Conservation (phyloP, 2,888 invertebrate species). For the Exocentrus adspersus region DNA sequence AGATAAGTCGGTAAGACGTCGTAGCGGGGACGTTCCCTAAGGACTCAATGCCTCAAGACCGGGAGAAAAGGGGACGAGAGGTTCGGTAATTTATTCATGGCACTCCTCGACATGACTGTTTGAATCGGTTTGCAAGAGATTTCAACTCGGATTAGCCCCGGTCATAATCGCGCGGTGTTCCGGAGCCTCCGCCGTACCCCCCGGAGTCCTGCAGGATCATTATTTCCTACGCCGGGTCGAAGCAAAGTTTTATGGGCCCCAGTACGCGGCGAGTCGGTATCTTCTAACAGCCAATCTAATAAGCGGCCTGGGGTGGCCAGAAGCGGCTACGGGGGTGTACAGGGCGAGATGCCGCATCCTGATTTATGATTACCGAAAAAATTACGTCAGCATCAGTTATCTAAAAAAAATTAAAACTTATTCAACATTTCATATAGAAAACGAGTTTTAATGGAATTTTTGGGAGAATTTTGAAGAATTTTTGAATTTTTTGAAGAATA, state of each 20-base stretch:
- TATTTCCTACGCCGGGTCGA: constrained; percentile 43
- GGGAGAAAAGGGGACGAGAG: no score
- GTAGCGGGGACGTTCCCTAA: constrained; percentile 60
- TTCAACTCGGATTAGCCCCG: constrained; percentile 62
- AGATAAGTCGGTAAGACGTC: constrained; percentile 58
- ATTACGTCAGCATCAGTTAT: no score
- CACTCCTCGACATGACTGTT: constrained; percentile 61
- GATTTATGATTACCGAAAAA: no score
- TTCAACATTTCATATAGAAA: no score
- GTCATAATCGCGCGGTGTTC: constrained; percentile 57
- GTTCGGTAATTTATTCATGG: constrained; percentile 63
- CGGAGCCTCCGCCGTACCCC: constrained; percentile 10
- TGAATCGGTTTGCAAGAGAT: constrained; percentile 61
- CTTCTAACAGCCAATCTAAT: constrained; percentile 27
- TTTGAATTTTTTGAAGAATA: no score
- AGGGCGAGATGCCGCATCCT: no score
- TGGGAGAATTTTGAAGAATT: no score
- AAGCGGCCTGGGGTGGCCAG: not conserved
- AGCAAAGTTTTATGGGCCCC: constrained; percentile 44
- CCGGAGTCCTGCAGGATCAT: constrained; percentile 13
- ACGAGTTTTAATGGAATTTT: no score
- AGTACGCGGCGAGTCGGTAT: constrained; percentile 37
- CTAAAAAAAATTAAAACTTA: no score
- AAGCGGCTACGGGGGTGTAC: not conserved
- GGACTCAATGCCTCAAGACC: constrained; percentile 58